Evolutionary conservation across 2,888 invertebrate species (phyloP).

Genomic region (Drosophila fulvimacula): DNA sequence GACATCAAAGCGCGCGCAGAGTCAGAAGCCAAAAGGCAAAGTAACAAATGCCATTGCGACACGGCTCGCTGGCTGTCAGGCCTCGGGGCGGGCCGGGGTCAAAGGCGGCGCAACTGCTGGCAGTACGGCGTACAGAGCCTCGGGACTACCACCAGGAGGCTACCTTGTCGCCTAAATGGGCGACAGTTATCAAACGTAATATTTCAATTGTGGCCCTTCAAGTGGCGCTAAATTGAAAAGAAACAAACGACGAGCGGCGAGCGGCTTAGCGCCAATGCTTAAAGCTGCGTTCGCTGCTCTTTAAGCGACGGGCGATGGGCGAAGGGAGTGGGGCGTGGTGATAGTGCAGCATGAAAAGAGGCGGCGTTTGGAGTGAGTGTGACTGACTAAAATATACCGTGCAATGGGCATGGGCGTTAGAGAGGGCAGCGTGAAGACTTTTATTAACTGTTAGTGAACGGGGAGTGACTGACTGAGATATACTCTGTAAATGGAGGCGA

Average conservation of each 20-base stretch:
- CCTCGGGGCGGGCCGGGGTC: background rate
- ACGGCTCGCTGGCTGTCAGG: slow-evolving; percentile 48
- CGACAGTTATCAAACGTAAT: slow-evolving; percentile 69
- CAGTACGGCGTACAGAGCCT: background rate
- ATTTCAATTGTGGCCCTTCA: slow-evolving; percentile 63
- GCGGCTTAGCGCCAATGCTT: slow-evolving; percentile 32
- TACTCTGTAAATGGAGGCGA: no score
- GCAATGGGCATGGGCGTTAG: background rate
- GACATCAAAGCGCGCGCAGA: slow-evolving; percentile 66
- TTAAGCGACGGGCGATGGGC: no score
- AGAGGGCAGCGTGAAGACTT: no score
- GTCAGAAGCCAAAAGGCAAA: slow-evolving; percentile 66
- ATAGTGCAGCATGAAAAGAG: slow-evolving; percentile 27
- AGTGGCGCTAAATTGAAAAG: slow-evolving; percentile 59
- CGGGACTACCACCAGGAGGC: slow-evolving; percentile 23
- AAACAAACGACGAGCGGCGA: slow-evolving; percentile 38
- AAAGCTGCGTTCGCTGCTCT: slow-evolving; percentile 15
- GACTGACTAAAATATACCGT: background rate
- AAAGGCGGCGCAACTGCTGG: background rate
- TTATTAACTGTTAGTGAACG: no score
- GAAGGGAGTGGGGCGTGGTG: background rate
- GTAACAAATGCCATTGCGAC: slow-evolving; percentile 58
- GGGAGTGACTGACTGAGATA: no score
- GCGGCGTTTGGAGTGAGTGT: background rate
- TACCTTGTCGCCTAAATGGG: slow-evolving; percentile 49